Conservation (phyloP, 2,797 vertebrate genomes). For the Enteromius afrohamiltoni region DNA sequence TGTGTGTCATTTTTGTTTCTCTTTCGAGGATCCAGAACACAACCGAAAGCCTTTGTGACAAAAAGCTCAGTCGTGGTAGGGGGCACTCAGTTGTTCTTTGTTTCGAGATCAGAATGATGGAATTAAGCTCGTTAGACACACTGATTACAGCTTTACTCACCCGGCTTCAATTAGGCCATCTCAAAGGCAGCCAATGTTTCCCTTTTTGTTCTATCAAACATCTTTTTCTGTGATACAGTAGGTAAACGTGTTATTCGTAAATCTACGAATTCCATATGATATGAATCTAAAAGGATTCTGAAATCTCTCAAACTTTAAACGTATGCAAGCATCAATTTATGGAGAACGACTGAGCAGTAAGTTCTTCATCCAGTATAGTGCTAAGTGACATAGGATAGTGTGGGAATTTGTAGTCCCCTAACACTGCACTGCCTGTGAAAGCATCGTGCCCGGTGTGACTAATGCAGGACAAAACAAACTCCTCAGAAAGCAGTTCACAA, state of each 20-base stretch:
- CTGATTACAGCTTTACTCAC: slow-evolving; percentile 56
- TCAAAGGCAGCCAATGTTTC: slow-evolving; percentile 58
- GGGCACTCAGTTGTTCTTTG: slow-evolving; percentile 16
- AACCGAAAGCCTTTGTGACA: slow-evolving; percentile 47
- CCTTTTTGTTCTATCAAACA: neutral
- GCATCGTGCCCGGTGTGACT: slow-evolving; percentile 40
- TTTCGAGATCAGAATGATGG: slow-evolving; percentile 55
- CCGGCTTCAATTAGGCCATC: slow-evolving; percentile 57
- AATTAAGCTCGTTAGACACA: slow-evolving; percentile 59
- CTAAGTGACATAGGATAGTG: neutral
- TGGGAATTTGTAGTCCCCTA: neutral
- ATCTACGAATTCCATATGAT: neutral
- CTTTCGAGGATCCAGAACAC: slow-evolving; percentile 27
- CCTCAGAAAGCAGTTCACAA: slow-evolving; percentile 38
- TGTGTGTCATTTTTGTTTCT: slow-evolving; percentile 40
- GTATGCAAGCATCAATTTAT: neutral
- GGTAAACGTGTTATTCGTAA: neutral
- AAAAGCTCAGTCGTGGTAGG: slow-evolving; percentile 33
- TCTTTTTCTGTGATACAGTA: neutral
- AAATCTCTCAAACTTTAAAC: neutral
- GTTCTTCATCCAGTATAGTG: neutral
- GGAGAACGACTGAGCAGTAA: neutral
- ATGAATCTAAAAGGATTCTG: neutral
- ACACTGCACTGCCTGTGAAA: slow-evolving; percentile 39
- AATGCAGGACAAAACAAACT: slow-evolving; percentile 45